Evolutionary conservation across 2,797 vertebrate genomes (phyloP), one percentile per base, ranked within the genome.

Genomic region (Crypturellus tataupa): DNA sequence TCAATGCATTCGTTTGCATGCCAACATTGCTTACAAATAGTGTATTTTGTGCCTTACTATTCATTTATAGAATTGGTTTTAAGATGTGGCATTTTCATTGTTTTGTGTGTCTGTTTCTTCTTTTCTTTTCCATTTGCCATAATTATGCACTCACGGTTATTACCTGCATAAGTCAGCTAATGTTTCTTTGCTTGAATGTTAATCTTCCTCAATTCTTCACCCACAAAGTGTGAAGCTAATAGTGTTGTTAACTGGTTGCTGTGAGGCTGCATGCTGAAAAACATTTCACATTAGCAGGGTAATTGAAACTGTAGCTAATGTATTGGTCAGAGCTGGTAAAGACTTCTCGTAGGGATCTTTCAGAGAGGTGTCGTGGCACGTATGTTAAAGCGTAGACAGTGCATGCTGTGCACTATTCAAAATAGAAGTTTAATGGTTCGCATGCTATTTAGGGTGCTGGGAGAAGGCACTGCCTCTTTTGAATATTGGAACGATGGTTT

Each of bases 241-340:
- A 70, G 71, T 92, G 60, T 62, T 88, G 91, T 84, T 78, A 80
- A 55, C 93, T 85, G 88, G 44, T 93, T 93, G 94, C 80, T 94
- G 42, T 85, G 81, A 94, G 64, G 14, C 91, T 83, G 53, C 62
- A 42, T 75, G 91, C 76, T 94, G 69, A 76, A 95, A 91, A 89
- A 63, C n/a, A 40, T 89, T 69, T 87, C 72, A 75, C 85, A 80
- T 90, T 95, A 95, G 87, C 80, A 81, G 87, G 24, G 29, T 62
- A 73, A 93, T 85, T 94, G 94, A 96, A 95, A 94, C 87, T 96
- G 68, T 69, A 94, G 82, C 91, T 70, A 86, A 93, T 92, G 71
- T 83, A 92, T 94, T 89, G 80, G 86, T 93, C 64, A 85, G 85
- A 95, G 72, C 42, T 42, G 62, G 85, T 87, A 89, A 90, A 72